phyloP scores from a whole-genome alignment of 2,888 invertebrate species.

The Tridacna gigas region DNA sequence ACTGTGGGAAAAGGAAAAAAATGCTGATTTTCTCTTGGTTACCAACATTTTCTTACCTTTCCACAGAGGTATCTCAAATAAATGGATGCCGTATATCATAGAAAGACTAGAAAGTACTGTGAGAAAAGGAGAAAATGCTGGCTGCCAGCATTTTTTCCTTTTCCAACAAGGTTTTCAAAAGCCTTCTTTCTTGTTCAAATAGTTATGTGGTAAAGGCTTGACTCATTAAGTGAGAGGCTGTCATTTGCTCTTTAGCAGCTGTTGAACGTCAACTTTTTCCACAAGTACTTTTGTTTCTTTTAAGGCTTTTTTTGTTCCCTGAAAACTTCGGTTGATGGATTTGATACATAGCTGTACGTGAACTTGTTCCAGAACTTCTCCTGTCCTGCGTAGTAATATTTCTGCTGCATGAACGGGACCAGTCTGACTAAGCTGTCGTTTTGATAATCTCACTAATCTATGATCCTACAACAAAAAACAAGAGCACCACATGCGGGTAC shows the following conservation, averaged over 20 bases:
- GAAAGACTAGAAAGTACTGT: not conserved
- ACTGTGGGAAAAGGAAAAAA: too few relatives aligned
- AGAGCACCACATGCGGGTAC: too few relatives aligned
- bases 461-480: slow-evolving; percentile 71
- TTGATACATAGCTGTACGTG: slow-evolving; percentile 73
- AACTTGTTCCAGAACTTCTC: slow-evolving; percentile 72
- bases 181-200: not conserved
- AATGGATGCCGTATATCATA: too few relatives aligned
- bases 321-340: slow-evolving; percentile 75
- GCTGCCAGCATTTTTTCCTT: not conserved
- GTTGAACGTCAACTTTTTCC: not conserved
- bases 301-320: slow-evolving; percentile 66
- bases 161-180: not conserved
- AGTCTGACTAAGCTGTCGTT: slow-evolving; percentile 44
- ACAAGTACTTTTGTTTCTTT: slow-evolving; percentile 32
- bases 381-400: slow-evolving; percentile 63
- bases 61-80: too few relatives aligned
- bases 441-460: slow-evolving; percentile 72
- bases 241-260: not conserved
- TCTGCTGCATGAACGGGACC: slow-evolving; percentile 66
- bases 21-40: too few relatives aligned
- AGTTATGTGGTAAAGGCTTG: not conserved
- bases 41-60: too few relatives aligned
- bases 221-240: not conserved
- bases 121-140: not conserved